Conservation (phyloP, 2,888 invertebrate species). For the Heterodera filipjevi region DNA sequence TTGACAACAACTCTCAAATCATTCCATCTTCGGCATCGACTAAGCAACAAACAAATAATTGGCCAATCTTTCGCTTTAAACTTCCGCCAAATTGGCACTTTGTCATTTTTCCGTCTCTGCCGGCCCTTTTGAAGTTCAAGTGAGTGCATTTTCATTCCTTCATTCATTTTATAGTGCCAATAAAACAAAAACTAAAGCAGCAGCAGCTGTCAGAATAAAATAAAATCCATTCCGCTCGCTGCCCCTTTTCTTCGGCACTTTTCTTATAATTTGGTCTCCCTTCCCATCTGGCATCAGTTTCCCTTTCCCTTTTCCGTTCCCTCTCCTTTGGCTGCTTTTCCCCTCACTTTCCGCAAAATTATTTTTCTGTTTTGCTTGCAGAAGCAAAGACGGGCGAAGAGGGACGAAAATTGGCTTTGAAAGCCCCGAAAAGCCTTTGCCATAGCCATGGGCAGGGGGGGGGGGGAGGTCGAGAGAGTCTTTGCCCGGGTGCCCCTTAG, state of each 20-base stretch:
- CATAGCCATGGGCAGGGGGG: too few species aligned
- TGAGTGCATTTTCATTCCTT: not conserved
- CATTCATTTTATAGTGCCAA: not conserved
- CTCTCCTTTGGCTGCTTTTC: not conserved
- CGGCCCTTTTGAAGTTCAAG: conserved; percentile 1
- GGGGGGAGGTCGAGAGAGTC: not conserved
- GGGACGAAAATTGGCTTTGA: not conserved
- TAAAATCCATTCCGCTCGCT: not conserved
- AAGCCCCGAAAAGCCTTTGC: conserved; percentile 5
- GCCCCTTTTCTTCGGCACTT: not conserved
- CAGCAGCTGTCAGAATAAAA: not conserved
- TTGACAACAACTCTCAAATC: not conserved
- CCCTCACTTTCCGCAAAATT: conserved; percentile 2
- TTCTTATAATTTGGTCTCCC: not conserved
- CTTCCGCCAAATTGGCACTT: not conserved
- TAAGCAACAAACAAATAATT: not conserved
- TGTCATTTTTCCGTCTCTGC: not conserved
- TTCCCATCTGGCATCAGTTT: not conserved
- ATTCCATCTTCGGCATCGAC: not conserved
- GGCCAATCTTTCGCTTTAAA: not conserved
- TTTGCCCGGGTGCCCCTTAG: not conserved
- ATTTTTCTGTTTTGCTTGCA: conserved; percentile 9
- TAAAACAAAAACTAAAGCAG: not conserved
- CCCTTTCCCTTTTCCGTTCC: not conserved
- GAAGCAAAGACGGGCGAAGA: not conserved